These are phyloP conservation scores for Smittia sp. DNA, from an alignment of 2,888 invertebrate genomes.

Conservation along the genomic window DNA sequence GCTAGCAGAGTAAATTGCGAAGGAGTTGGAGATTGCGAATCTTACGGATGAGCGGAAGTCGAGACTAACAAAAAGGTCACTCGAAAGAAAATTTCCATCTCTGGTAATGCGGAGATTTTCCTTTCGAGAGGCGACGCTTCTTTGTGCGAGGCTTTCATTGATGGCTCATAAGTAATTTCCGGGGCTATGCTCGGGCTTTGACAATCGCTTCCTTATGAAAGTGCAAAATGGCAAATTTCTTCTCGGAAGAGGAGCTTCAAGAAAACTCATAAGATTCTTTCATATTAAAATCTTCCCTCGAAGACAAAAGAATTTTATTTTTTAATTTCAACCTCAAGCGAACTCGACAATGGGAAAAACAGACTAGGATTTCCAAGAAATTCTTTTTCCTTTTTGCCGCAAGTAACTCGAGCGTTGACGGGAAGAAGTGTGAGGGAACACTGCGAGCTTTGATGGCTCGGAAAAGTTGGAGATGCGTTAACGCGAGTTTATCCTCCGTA, in stretches of 20 bases:
- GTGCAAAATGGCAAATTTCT: too few species aligned
- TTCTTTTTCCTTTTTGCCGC: too few species aligned
- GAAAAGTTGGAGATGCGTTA: too few species aligned
- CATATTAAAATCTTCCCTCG: too few species aligned
- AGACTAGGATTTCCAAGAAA: not conserved
- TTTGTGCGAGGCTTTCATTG: not conserved
- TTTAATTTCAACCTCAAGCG: not conserved
- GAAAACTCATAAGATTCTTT: too few species aligned
- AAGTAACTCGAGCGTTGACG: too few species aligned
- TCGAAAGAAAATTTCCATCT: not conserved
- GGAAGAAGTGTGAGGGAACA: too few species aligned
- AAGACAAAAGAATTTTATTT: too few species aligned
- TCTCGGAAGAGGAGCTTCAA: too few species aligned
- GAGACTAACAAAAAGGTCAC: not conserved
- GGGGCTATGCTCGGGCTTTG: not conserved
- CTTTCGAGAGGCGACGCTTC: not conserved
- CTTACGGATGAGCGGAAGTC: not conserved
- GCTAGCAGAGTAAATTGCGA: not conserved
- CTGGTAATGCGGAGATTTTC: not conserved
- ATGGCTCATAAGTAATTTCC: constrained; percentile 4
- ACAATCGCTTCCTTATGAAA: too few species aligned
- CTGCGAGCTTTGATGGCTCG: too few species aligned
- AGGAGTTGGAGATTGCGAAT: not conserved
- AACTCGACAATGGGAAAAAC: not conserved
- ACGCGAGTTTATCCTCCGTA: too few species aligned